Percentiles rank a stretch among this genome's conserved stretches.
These are phyloP conservation scores for Ictidomys tridecemlineatus DNA, from an alignment of 2,113 vertebrate species.

Conservation along the genomic window DNA sequence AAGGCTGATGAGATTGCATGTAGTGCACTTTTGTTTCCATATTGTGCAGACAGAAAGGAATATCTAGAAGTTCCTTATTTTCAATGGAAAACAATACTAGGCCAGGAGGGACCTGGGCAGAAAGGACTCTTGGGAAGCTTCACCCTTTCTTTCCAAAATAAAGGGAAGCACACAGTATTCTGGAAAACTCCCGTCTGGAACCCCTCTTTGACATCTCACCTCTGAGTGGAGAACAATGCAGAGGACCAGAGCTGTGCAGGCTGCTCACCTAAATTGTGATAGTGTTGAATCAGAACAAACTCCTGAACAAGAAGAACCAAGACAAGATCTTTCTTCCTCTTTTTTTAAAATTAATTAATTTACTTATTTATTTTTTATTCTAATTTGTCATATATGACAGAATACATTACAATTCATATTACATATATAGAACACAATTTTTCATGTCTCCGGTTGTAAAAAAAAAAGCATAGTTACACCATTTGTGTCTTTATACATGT, in stretches of 20 bases:
- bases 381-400: no score
- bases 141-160: background rate
- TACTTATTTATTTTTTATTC: no score
- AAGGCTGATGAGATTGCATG: background rate
- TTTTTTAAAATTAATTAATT: no score
- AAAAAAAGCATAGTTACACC: no score
- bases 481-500: no score
- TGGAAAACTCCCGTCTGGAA: background rate
- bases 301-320: background rate
- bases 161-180: no score
- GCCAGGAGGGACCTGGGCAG: rapidly evolving
- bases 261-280: rapidly evolving
- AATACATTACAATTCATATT: no score
- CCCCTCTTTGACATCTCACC: background rate
- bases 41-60: background rate
- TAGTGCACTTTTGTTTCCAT: background rate
- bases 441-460: no score
- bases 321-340: background rate
- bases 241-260: no score
- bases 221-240: background rate
- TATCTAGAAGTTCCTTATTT: background rate
- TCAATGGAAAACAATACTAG: background rate
- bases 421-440: no score
- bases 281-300: background rate
- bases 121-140: background rate